These are phyloP conservation scores for Crenichthys baileyi DNA, from an alignment of 2,797 vertebrate genomes.

Conservation along the genomic window DNA sequence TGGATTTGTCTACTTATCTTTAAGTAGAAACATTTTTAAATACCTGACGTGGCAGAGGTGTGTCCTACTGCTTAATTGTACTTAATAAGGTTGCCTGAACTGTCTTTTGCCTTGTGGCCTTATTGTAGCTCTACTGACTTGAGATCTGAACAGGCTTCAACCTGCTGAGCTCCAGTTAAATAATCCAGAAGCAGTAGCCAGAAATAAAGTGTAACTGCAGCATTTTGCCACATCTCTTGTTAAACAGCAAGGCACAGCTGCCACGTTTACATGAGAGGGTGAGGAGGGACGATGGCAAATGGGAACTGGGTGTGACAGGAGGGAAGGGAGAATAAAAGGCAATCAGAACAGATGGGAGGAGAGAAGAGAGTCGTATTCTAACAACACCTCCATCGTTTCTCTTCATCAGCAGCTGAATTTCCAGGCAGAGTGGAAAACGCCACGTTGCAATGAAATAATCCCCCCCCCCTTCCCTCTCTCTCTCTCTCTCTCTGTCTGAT, in stretches of 20 bases:
- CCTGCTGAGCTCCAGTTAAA: conserved; percentile 27
- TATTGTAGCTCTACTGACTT: background rate
- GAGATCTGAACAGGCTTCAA: conserved; percentile 8
- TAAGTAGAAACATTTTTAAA: too few species aligned
- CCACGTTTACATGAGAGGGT: conserved; percentile 73
- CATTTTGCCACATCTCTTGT: conserved; percentile 16
- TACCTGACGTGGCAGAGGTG: conserved; percentile 14
- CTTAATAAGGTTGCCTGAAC: background rate
- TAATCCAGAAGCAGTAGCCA: conserved; percentile 15
- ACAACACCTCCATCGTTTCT: conserved; percentile 48
- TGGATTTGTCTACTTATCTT: too few species aligned
- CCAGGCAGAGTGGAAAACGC: conserved; percentile 78
- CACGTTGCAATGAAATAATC: conserved; percentile 75
- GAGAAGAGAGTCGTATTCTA: conserved; percentile 33
- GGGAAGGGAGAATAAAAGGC: conserved; percentile 11
- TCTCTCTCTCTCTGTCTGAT: conserved; percentile 62
- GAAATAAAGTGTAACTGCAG: conserved; percentile 42
- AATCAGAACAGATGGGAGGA: conserved; percentile 32
- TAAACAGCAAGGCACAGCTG: conserved; percentile 49
- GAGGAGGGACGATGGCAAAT: conserved; percentile 16
- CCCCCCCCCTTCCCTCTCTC: conserved; percentile 42
- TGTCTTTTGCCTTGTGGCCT: background rate
- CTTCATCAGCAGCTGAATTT: conserved; percentile 48
- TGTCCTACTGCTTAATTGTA: background rate
- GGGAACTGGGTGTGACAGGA: conserved; percentile 2